Evolutionary conservation across 2,888 invertebrate species (phyloP).

Genomic region (Drosophila subquinaria): DNA sequence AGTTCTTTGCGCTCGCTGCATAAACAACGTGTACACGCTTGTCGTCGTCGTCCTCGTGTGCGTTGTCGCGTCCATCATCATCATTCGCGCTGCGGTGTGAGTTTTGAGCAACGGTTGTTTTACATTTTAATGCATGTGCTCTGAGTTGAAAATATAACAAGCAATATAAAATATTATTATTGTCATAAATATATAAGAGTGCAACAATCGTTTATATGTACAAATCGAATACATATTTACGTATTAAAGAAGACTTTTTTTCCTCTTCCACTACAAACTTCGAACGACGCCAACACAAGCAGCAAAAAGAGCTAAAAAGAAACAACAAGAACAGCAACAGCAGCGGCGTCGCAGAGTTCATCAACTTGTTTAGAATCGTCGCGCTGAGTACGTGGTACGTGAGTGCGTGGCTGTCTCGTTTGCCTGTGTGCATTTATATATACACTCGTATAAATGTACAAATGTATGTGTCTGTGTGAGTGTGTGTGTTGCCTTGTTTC

Average conservation of each 20-base stretch:
- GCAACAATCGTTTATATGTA: slow-evolving; percentile 27
- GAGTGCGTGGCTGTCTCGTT: slow-evolving; percentile 69
- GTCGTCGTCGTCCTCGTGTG: slow-evolving; percentile 48
- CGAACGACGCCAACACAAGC: slow-evolving; percentile 34
- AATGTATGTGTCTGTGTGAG: slow-evolving; percentile 23
- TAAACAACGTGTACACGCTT: slow-evolving; percentile 70
- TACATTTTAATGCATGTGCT: slow-evolving; percentile 46
- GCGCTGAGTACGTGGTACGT: slow-evolving; percentile 71
- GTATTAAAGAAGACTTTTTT: slow-evolving; percentile 44
- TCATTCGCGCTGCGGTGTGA: slow-evolving; percentile 43
- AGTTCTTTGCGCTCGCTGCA: slow-evolving; percentile 77
- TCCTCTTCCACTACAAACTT: slow-evolving; percentile 51
- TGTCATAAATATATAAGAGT: slow-evolving; percentile 43
- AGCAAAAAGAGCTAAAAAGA: slow-evolving; percentile 19
- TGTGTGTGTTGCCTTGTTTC: slow-evolving; percentile 46
- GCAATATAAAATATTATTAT: slow-evolving; percentile 65
- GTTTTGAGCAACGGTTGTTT: slow-evolving; percentile 53
- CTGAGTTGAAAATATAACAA: slow-evolving; percentile 45
- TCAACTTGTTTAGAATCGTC: slow-evolving; percentile 83
- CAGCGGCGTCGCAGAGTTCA: slow-evolving; percentile 74
- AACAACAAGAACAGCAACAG: slow-evolving; percentile 19
- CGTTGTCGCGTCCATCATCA: slow-evolving; percentile 37
- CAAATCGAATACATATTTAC: slow-evolving; percentile 19
- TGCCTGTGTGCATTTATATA: slow-evolving; percentile 41
- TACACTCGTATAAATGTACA: slow-evolving; percentile 36